A percentile compares a stretch with the other conserved stretches of the same genome.
phyloP scores from a whole-genome alignment of 2,888 invertebrate species.

The Acheta domesticus region DNA sequence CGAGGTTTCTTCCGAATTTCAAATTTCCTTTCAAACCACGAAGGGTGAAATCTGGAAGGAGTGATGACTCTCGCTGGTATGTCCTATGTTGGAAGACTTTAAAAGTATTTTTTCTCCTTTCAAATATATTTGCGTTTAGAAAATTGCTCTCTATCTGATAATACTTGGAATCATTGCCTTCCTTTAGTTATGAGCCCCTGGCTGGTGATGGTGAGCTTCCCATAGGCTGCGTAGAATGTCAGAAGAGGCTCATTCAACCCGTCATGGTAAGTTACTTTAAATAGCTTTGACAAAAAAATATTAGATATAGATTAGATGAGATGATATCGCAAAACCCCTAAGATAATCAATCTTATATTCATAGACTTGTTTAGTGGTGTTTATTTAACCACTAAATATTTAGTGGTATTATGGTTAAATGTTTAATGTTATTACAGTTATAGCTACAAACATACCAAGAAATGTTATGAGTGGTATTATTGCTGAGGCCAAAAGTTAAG shows the following conservation, averaged over 20 bases:
- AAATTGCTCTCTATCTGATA: neutral
- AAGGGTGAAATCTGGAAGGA: conserved; percentile 54
- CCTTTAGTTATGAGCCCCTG: conserved; percentile 41
- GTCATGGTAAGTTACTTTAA: conserved; percentile 22
- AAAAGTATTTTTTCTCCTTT: neutral
- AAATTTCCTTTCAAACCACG: conserved; percentile 66
- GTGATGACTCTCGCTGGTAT: conserved; percentile 42
- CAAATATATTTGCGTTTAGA: neutral
- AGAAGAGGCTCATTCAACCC: conserved; percentile 44
- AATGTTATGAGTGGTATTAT: too few species aligned
- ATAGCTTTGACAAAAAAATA: neutral
- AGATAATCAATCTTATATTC: too few species aligned
- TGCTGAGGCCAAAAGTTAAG: too few species aligned
- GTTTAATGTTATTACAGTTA: too few species aligned
- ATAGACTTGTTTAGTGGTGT: too few species aligned
- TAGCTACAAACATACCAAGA: too few species aligned
- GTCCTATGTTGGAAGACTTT: neutral
- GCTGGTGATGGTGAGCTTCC: conserved; percentile 43
- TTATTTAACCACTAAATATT: too few species aligned
- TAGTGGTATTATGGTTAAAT: too few species aligned
- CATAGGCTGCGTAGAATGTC: conserved; percentile 43
- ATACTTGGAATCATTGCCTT: neutral
- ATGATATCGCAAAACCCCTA: too few species aligned
- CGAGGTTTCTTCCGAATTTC: conserved; percentile 68
- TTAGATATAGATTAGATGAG: too few species aligned